These are phyloP conservation scores for Phyllotreta cruciferae DNA, from an alignment of 2,888 invertebrate species.

Conservation along the genomic window DNA sequence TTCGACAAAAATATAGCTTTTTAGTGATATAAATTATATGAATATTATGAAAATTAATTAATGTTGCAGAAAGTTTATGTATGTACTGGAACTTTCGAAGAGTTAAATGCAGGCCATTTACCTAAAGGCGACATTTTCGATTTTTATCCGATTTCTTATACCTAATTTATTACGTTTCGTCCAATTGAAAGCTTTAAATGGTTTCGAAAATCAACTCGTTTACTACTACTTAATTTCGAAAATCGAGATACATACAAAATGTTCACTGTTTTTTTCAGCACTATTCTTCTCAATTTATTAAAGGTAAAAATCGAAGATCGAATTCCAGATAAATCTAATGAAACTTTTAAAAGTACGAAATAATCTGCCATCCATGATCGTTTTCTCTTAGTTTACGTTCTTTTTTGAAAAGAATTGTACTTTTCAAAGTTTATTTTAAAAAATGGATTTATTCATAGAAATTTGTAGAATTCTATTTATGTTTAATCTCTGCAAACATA, in stretches of 20 bases:
- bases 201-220: too few relatives aligned
- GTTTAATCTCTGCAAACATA: slow-evolving; percentile 47
- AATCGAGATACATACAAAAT: neutral
- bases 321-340: slow-evolving; percentile 26
- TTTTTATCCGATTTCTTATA: slow-evolving; percentile 25
- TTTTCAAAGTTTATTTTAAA: slow-evolving; percentile 50
- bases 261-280: slow-evolving; percentile 27
- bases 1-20: slow-evolving; percentile 50
- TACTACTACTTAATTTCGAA: neutral
- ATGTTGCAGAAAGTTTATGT: slow-evolving; percentile 51
- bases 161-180: too few relatives aligned
- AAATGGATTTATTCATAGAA: slow-evolving; percentile 45
- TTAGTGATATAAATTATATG: slow-evolving; percentile 51
- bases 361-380: slow-evolving; percentile 50
- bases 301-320: slow-evolving; percentile 22
- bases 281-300: slow-evolving; percentile 20
- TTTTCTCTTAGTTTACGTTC: slow-evolving; percentile 34
- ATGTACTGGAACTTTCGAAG: slow-evolving; percentile 46
- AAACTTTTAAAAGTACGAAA: slow-evolving; percentile 53
- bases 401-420: slow-evolving; percentile 46
- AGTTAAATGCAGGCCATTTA: slow-evolving; percentile 47
- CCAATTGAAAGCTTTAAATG: too few relatives aligned
- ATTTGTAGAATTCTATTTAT: slow-evolving; percentile 49
- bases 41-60: slow-evolving; percentile 48
- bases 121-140: slow-evolving; percentile 35